phyloP scores from a whole-genome alignment of 2,113 vertebrate genomes.

The Ictidomys tridecemlineatus region DNA sequence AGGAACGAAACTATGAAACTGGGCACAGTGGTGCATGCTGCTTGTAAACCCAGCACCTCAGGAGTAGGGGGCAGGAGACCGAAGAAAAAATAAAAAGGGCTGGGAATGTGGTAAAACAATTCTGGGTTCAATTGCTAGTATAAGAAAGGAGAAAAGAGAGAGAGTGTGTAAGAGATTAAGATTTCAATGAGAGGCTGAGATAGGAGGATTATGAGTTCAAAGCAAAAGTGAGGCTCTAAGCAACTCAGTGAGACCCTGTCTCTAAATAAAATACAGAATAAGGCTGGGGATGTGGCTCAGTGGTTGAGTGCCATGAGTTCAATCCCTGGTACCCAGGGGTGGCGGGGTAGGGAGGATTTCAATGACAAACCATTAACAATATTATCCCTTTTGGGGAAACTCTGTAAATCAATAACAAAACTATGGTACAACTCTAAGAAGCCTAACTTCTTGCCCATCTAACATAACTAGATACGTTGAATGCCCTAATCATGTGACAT shows the following conservation, averaged over 20 bases:
- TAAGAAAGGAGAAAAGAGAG: too few species aligned
- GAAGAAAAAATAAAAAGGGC: too few species aligned
- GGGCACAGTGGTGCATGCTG: too few species aligned
- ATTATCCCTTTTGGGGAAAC: constrained; percentile 1
- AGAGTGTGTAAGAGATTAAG: too few species aligned
- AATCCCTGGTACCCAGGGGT: neutral
- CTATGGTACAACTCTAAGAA: neutral
- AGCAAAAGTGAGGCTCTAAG: neutral
- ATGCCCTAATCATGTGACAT: neutral
- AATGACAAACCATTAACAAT: neutral
- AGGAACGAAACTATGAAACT: too few species aligned
- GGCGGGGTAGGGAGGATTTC: too few species aligned
- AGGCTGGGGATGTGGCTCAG: neutral
- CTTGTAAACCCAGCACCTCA: too few species aligned
- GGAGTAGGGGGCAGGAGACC: too few species aligned
- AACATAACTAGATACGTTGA: neutral
- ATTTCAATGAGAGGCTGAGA: neutral
- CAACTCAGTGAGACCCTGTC: neutral
- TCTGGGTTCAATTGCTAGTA: too few species aligned
- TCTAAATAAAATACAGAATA: neutral
- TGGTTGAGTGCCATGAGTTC: neutral
- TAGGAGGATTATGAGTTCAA: neutral
- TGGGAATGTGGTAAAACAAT: too few species aligned
- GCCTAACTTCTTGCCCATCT: neutral
- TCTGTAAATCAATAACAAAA: neutral